Evolutionary conservation across 2,888 invertebrate species (phyloP).

Genomic region (Metopia argyrocephala): DNA sequence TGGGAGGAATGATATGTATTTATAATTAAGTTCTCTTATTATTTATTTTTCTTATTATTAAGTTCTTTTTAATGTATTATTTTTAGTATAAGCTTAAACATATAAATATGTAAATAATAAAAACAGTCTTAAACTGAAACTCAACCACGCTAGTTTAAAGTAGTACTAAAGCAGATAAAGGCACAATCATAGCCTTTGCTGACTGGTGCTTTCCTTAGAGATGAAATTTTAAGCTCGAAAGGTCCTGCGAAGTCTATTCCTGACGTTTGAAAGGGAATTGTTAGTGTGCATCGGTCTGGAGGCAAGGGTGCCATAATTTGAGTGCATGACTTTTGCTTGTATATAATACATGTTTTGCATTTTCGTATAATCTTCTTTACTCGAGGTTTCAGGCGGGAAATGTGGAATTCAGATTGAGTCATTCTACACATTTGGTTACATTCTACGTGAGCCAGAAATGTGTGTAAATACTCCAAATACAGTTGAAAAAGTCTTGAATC

Average conservation of each 20-base stretch:
- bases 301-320: too few species aligned
- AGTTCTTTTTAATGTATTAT: conserved; percentile 5
- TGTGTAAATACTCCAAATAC: conserved; percentile 7
- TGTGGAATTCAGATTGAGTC: conserved; percentile 14
- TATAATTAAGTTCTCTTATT: conserved; percentile 5
- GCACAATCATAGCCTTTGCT: background rate
- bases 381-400: background rate
- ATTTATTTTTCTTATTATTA: too few species aligned
- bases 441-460: conserved; percentile 5
- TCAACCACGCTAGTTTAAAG: too few species aligned
- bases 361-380: too few species aligned
- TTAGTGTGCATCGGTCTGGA: too few species aligned
- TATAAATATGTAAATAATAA: background rate
- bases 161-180: background rate
- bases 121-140: background rate
- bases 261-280: conserved; percentile 1
- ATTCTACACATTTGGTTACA: conserved; percentile 29
- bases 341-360: too few species aligned
- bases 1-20: conserved; percentile 16
- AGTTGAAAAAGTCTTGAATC: too few species aligned
- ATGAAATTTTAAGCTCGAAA: conserved; percentile 3
- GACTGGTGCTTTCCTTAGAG: background rate
- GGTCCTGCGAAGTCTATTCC: conserved; percentile 33
- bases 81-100: background rate
- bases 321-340: too few species aligned